A percentile compares a stretch with the other conserved stretches of the same genome.
These are phyloP conservation scores for Sebastes melanostomus DNA, from an alignment of 2,797 vertebrate species.

Conservation along the genomic window DNA sequence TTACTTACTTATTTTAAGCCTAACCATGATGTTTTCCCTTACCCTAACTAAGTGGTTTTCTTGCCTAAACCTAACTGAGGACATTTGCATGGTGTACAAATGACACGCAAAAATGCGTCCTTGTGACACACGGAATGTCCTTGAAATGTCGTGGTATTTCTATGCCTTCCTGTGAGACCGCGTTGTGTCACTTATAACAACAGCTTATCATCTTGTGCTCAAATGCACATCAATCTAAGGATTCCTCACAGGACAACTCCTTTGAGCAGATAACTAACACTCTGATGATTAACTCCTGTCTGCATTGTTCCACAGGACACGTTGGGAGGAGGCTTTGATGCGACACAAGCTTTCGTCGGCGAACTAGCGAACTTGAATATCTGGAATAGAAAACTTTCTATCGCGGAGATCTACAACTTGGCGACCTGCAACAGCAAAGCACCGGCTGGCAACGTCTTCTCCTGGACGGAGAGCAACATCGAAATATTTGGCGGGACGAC, in stretches of 20 bases:
- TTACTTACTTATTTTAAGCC: no score
- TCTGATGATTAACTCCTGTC: neutral
- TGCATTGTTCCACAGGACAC: slow-evolving; percentile 84
- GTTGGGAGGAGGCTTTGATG: slow-evolving; percentile 93
- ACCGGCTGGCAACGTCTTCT: slow-evolving; percentile 89
- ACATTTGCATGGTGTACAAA: no score
- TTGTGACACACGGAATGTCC: no score
- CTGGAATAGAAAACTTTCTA: slow-evolving; percentile 93
- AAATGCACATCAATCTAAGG: neutral
- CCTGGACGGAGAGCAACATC: slow-evolving; percentile 92
- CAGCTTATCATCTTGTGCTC: neutral
- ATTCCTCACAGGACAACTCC: neutral
- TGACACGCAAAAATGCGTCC: no score
- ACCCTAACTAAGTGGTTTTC: no score
- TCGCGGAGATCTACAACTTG: slow-evolving; percentile 90
- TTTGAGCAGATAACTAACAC: neutral
- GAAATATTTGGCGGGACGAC: slow-evolving; percentile 94
- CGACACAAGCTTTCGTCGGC: slow-evolving; percentile 93
- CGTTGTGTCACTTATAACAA: neutral
- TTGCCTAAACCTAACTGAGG: no score
- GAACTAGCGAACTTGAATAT: slow-evolving; percentile 94
- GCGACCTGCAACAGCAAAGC: slow-evolving; percentile 94
- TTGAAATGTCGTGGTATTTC: no score
- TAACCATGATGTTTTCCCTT: no score
- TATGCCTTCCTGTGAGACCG: no score